phyloP scores from a whole-genome alignment of 1,140 invertebrate species.

The Drusus annulatus region DNA sequence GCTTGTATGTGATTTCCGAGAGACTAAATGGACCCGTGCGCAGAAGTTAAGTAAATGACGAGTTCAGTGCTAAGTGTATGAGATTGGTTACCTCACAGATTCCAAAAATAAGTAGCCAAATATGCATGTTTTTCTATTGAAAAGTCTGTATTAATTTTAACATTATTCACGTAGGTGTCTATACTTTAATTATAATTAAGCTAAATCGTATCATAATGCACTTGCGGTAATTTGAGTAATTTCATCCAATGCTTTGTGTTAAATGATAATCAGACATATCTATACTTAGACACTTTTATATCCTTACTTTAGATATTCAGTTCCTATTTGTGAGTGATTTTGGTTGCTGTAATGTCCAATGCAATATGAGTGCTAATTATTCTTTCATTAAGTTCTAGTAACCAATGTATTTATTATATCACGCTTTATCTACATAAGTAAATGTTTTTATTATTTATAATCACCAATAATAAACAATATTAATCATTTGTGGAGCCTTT shows the following conservation, averaged over 20 bases:
- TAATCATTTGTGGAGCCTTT: constrained; percentile 50
- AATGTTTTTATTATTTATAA: constrained; percentile 54
- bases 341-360: constrained; percentile 44
- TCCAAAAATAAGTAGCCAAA: constrained; percentile 51
- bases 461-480: constrained; percentile 55
- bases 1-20: constrained; percentile 33
- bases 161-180: constrained; percentile 33
- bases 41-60: neutral
- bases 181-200: constrained; percentile 31
- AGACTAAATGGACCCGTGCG: neutral
- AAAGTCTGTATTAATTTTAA: constrained; percentile 45
- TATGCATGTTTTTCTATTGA: constrained; percentile 52
- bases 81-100: constrained; percentile 17
- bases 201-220: constrained; percentile 14
- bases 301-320: constrained; percentile 31
- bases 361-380: constrained; percentile 51
- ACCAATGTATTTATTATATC: constrained; percentile 56
- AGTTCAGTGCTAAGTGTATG: constrained; percentile 6
- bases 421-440: constrained; percentile 51
- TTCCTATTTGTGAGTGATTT: constrained; percentile 51
- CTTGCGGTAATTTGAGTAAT: neutral
- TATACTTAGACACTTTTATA: neutral
- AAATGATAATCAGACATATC: constrained; percentile 10
- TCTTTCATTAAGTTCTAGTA: constrained; percentile 45
- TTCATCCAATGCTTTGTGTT: constrained; percentile 9